A percentile compares a stretch with the other conserved stretches of the same genome.
phyloP scores from a whole-genome alignment of 2,888 invertebrate genomes.

The Drosophila quasianomalipes region DNA sequence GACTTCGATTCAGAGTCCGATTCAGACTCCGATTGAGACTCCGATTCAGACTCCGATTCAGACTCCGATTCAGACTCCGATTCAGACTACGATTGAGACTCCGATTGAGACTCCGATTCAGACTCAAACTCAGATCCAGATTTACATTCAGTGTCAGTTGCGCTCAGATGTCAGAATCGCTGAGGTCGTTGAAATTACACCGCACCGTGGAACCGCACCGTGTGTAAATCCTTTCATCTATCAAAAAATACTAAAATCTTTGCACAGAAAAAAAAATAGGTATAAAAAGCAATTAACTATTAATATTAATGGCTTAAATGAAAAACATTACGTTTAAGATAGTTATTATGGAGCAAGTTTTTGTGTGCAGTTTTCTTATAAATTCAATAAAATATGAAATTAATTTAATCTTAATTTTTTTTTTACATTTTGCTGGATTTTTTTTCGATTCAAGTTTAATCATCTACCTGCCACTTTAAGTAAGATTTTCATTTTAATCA shows the following conservation, averaged over 20 bases:
- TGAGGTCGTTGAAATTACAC: slow-evolving; percentile 54
- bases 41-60: no score
- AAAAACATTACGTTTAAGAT: neutral
- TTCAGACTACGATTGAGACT: no score
- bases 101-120: neutral
- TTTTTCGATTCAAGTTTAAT: neutral
- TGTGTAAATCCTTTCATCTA: neutral
- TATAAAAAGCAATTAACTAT: neutral
- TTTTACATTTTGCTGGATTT: neutral
- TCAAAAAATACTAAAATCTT: neutral
- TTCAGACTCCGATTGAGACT: no score
- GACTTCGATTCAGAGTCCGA: no score
- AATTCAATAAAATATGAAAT: neutral
- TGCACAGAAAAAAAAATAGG: neutral
- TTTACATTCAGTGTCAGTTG: slow-evolving; percentile 26
- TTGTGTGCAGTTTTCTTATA: neutral
- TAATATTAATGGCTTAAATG: neutral
- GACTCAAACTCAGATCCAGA: neutral
- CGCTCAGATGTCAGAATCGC: slow-evolving; percentile 40
- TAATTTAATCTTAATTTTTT: neutral
- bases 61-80: no score
- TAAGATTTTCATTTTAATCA: neutral
- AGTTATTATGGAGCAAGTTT: neutral
- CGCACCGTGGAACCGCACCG: slow-evolving; percentile 15
- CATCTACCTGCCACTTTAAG: neutral